These are phyloP conservation scores for Argyresthia goedartella DNA, from an alignment of 2,888 invertebrate species.

Conservation along the genomic window DNA sequence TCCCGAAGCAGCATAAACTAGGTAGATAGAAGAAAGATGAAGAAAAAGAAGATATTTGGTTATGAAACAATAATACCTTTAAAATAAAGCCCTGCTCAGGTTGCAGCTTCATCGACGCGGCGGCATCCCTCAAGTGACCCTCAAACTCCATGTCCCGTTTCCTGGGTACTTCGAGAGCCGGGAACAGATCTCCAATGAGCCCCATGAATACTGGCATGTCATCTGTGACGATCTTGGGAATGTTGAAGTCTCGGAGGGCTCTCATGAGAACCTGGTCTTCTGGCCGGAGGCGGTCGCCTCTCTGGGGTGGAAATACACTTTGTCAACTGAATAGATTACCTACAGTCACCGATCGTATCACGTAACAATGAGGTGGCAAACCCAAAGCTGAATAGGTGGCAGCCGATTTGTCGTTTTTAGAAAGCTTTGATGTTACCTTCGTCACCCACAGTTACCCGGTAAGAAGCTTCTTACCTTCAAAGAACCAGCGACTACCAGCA, in stretches of 20 bases:
- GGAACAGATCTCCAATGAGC: constrained; percentile 92
- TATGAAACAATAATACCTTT: constrained; percentile 61
- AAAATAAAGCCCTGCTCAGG: constrained; percentile 91
- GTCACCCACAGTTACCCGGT: no score
- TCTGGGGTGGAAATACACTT: constrained; percentile 28
- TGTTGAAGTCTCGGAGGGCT: constrained; percentile 93
- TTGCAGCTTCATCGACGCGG: constrained; percentile 86
- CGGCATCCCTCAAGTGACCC: constrained; percentile 80
- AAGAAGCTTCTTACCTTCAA: constrained; percentile 71
- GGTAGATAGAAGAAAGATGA: no score
- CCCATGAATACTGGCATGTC: constrained; percentile 95
- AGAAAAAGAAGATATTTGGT: no score
- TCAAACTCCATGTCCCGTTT: constrained; percentile 90
- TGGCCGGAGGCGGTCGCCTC: constrained; percentile 80
- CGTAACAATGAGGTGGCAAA: no score
- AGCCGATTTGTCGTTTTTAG: no score
- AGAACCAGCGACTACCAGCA: constrained; percentile 93
- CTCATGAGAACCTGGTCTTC: constrained; percentile 96
- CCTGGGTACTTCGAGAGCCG: constrained; percentile 91
- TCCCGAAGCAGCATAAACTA: no score
- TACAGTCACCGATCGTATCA: no score
- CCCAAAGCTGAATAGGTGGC: no score
- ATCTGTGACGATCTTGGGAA: constrained; percentile 94
- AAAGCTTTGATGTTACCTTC: no score
- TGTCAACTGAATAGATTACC: no score